Conservation (phyloP, 2,888 invertebrate genomes). For the Lycocerus yunnanus region DNA sequence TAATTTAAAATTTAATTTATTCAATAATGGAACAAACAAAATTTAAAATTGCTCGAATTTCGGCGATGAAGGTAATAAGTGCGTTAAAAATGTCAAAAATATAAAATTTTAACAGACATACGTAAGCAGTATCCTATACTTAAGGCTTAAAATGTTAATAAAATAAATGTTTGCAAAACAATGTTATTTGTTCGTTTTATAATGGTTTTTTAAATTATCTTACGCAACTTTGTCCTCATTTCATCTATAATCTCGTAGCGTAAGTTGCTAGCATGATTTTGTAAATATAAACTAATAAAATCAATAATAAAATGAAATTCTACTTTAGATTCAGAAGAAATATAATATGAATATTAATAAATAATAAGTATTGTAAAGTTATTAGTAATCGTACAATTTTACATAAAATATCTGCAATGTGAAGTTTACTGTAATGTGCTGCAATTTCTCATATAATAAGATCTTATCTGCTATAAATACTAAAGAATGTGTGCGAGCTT, state of each 20-base stretch:
- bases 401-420: conserved; percentile 27
- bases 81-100: not conserved
- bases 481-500: conserved; percentile 46
- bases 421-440: conserved; percentile 51
- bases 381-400: conserved; percentile 22
- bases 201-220: not conserved
- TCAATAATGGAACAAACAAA: not conserved
- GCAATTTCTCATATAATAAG: conserved; percentile 55
- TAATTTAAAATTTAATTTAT: not conserved
- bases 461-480: conserved; percentile 56
- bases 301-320: not conserved
- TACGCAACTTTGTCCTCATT: not conserved
- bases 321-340: not conserved
- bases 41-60: not conserved
- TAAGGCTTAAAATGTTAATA: too few relatives aligned
- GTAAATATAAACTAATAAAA: not conserved
- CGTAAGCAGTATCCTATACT: too few relatives aligned
- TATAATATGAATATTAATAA: not conserved
- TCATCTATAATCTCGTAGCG: not conserved
- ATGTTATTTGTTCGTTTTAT: too few relatives aligned
- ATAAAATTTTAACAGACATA: too few relatives aligned
- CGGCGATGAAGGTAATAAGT: not conserved
- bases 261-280: not conserved
- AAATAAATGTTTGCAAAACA: too few relatives aligned
- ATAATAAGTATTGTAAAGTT: conserved; percentile 20